Evolutionary conservation across 2,113 vertebrate species (phyloP), one percentile per base, ranked within the genome.

Genomic region (Synodontis membranacea): DNA sequence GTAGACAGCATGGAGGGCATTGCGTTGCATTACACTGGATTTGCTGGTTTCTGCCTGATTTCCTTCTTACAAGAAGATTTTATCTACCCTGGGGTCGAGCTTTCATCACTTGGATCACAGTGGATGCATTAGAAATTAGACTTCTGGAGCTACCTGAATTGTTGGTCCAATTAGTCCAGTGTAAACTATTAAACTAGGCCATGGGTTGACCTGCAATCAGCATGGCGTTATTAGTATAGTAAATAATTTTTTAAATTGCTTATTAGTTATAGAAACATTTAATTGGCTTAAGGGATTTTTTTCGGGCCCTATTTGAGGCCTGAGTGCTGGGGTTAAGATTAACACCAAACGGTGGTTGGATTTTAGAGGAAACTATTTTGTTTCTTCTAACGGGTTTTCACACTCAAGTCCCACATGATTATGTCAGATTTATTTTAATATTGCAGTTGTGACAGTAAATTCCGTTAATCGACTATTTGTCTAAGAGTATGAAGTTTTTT

Each of bases 1-100:
- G 64, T 79, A 75, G 78, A 86, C 25, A 28, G 82, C 75, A 83
- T 37, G 64, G 80, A 83, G 84, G 80, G 84, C 80, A 46, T 44
- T 80, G 82, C 74, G 4, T 84, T 83, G 82, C 70, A 15, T 84
- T 84, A 56, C 52, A 80, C 52, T 58, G 52, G 34, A 80, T 80
- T 42, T 80, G 52, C 78, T 80, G 78, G 5, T 28, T 80, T 80
- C 31, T 50, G 23, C 85, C 64, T 42, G 60, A 23, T 82, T 64
- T 72, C 34, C 14, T 83, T 75, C 48, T 78, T n/a, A 68, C 23
- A 58, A 84, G 82, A 86, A 66, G 37, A 84, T 86, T 64, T 85
- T 54, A 83, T 31, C 85, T 54, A 28, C 48, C 48, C 37, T 70
- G 48, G 19, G 82, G 48, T 83, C 64, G 23, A 39, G 46, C 46